Percentiles rank a stretch among this genome's conserved stretches.
Conservation (phyloP, 2,888 invertebrate species). For the Drosophila multiciliata region DNA sequence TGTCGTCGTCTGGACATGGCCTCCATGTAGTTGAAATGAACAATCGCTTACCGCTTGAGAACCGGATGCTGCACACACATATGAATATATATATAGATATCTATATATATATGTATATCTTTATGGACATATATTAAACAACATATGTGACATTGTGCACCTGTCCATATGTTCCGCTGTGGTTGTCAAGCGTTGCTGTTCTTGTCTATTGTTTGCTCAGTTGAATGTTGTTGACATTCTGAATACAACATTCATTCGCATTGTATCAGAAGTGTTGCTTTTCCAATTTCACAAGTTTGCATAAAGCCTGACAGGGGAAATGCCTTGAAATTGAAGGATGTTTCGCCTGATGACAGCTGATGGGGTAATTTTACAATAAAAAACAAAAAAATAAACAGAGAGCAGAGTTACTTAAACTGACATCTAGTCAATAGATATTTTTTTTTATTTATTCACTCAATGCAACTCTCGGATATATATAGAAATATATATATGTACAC, state of each 20-base stretch:
- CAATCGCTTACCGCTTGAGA: conserved; percentile 17
- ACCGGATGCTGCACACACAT: conserved; percentile 40
- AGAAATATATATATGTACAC: neutral
- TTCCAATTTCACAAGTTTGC: conserved; percentile 5
- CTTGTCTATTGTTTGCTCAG: conserved; percentile 12
- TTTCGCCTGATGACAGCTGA: neutral
- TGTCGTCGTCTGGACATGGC: conserved; percentile 73
- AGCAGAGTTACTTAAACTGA: neutral
- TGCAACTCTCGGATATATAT: neutral
- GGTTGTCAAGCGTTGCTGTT: conserved; percentile 16
- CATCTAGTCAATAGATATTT: too few relatives aligned
- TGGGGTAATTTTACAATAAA: neutral
- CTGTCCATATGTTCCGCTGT: conserved; percentile 26
- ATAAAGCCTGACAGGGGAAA: neutral
- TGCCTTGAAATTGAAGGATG: neutral
- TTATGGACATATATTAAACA: neutral
- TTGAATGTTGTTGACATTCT: conserved; percentile 42
- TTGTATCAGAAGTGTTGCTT: conserved; percentile 16
- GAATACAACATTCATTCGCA: conserved; percentile 35
- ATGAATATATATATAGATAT: neutral
- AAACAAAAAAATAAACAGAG: too few relatives aligned
- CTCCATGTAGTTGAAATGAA: conserved; percentile 18
- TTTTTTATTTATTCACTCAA: too few relatives aligned
- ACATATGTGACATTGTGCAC: neutral
- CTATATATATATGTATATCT: neutral